Evolutionary conservation across 2,888 invertebrate genomes (phyloP), one percentile per base, ranked within the genome.

Genomic region (Nematopogon swammerdamellus): DNA sequence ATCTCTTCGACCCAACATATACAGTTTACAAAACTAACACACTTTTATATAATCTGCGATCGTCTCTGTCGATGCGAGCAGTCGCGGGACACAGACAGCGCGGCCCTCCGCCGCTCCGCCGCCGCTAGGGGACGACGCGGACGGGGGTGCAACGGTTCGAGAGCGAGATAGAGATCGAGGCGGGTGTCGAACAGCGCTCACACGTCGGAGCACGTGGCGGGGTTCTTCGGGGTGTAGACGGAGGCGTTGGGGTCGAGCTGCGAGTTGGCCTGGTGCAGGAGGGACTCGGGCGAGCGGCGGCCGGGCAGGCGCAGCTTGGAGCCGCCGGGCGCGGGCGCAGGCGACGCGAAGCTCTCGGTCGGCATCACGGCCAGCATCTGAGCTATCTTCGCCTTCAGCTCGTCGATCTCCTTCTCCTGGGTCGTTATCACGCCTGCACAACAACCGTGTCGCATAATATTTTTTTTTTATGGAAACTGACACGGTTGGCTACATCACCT

Each of bases 311-410:
- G 67, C 49, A 72, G 60, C 55, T 68, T 68, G 48, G 71, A 69
- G 49, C 66, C 63, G 8, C 51, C 50, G n/a, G 46, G 47, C 6
- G 18, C 20, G 11, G 19, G n/a, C 3, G 57, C 50, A 16, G 49
- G 48, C 17, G 19, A 16, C 16, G n/a, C 43, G 36, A 19, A 42
- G 16, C 45, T 42, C 14, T 44, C 17, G 2, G 85, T 81, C 47
- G 92, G 92, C 91, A 95, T 92, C 55, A 96, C 92, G 19, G 96
- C 96, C 72, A 97, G 79, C 67, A 96, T 88, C 79, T 97, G 96
- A 54, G 95, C 95, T 68, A 93, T 89, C 80, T 92, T 91, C 52
- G 88, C 85, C 69, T 95, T 95, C 58, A 97, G 82, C 67, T 94
- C 92, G 59, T 90, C 90, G 58, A 97, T 89, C 75, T 96, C 95